Conservation (phyloP, 2,888 invertebrate species). For the Agriopis marginaria region DNA sequence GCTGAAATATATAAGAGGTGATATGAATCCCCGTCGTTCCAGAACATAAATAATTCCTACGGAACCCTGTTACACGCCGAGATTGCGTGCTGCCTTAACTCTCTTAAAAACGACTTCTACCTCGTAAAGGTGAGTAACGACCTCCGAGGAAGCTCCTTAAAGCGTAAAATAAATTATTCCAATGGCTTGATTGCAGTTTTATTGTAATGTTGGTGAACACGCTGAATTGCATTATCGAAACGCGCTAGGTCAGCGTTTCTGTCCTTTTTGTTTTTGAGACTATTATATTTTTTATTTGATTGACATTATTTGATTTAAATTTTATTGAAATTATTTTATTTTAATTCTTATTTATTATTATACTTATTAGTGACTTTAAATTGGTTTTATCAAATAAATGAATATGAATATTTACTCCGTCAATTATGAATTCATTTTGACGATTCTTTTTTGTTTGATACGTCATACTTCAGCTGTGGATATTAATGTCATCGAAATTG, state of each 20-base stretch:
- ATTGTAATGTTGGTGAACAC: conserved; percentile 47
- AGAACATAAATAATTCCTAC: conserved; percentile 67
- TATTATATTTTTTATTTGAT: too few relatives aligned
- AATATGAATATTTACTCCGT: too few relatives aligned
- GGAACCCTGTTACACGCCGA: conserved; percentile 64
- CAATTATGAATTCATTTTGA: too few relatives aligned
- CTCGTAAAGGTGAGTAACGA: conserved; percentile 78
- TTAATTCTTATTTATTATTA: too few relatives aligned
- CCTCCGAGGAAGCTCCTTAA: conserved; percentile 53
- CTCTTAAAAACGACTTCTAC: conserved; percentile 75
- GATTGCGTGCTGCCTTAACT: conserved; percentile 76
- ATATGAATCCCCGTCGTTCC: conserved; percentile 56
- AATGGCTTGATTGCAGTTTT: conserved; percentile 64
- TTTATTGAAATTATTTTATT: too few relatives aligned
- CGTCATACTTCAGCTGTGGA: too few relatives aligned
- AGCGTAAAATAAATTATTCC: conserved; percentile 69
- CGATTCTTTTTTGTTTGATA: too few relatives aligned
- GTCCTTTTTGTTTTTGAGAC: not conserved
- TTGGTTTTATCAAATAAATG: too few relatives aligned
- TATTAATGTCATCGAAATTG: too few relatives aligned
- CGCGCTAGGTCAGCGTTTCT: not conserved
- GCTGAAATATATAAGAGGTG: conserved; percentile 48
- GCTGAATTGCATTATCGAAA: conserved; percentile 34
- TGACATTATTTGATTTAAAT: too few relatives aligned
- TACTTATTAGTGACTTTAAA: too few relatives aligned